Percentiles rank a stretch among this genome's conserved stretches.
phyloP scores from a whole-genome alignment of 2,113 vertebrate genomes.

The Limnothrissa miodon region DNA sequence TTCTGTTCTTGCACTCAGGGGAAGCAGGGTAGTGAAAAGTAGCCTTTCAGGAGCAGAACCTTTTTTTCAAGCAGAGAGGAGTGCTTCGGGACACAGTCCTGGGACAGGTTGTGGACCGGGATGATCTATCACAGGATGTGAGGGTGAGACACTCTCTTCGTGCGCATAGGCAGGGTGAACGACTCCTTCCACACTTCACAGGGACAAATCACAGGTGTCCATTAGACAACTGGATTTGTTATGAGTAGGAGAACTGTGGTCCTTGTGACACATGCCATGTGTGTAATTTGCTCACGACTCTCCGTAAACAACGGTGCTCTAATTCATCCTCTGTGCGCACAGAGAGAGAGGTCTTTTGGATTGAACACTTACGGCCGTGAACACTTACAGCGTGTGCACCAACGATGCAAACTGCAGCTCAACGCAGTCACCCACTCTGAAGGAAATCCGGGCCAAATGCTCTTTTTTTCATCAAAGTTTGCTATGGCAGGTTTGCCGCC shows the following conservation, averaged over 20 bases:
- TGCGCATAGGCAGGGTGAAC: too few relatives aligned
- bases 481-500: background rate
- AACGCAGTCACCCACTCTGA: background rate
- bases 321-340: background rate
- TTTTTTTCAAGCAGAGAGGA: background rate
- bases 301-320: conserved; percentile 5
- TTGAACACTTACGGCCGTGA: too few relatives aligned
- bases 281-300: conserved; percentile 1
- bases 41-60: background rate
- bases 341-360: background rate
- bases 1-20: background rate
- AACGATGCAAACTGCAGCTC: background rate
- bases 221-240: background rate
- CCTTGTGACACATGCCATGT: conserved; percentile 10
- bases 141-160: background rate
- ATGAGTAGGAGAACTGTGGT: background rate
- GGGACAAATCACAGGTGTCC: conserved; percentile 11
- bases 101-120: background rate
- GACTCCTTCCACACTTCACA: background rate
- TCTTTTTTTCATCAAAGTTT: background rate
- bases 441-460: background rate
- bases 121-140: conserved; percentile 13
- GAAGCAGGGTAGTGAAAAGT: background rate
- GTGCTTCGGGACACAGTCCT: background rate
- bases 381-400: background rate